Percentiles rank a stretch among this genome's conserved stretches.
These are phyloP conservation scores for Idaea aversata DNA, from an alignment of 2,888 invertebrate genomes.

Conservation along the genomic window DNA sequence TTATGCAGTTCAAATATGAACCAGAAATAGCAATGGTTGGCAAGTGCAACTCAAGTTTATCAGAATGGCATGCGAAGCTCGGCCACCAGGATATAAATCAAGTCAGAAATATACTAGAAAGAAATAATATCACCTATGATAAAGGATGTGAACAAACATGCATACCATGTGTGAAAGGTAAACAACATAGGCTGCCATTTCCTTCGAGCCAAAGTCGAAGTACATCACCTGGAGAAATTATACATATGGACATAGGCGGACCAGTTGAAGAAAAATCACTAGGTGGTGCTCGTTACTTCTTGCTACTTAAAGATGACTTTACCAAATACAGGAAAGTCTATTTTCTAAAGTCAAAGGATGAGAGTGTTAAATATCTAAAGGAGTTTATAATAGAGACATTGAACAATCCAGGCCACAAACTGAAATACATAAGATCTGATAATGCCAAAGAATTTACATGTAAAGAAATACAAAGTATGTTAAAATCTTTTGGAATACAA, in stretches of 20 bases:
- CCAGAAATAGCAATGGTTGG: slow-evolving; percentile 5
- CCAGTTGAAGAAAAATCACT: slow-evolving; percentile 29
- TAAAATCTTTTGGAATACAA: slow-evolving; percentile 28
- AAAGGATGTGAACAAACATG: too few relatives aligned
- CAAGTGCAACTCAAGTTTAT: slow-evolving; percentile 12
- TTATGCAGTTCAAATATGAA: slow-evolving; percentile 25
- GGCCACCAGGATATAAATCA: slow-evolving; percentile 25
- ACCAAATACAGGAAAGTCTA: slow-evolving; percentile 23
- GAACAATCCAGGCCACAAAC: slow-evolving; percentile 33
- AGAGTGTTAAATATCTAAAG: slow-evolving; percentile 14
- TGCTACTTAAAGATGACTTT: slow-evolving; percentile 33
- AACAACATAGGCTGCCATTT: too few relatives aligned
- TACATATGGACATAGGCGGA: slow-evolving; percentile 31
- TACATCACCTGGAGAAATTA: slow-evolving; percentile 23
- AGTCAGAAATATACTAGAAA: slow-evolving; percentile 18
- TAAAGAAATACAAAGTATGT: slow-evolving; percentile 26
- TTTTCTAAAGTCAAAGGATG: slow-evolving; percentile 22
- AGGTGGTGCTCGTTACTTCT: slow-evolving; percentile 29
- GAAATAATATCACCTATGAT: too few relatives aligned
- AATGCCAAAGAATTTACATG: slow-evolving; percentile 40
- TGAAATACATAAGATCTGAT: slow-evolving; percentile 33
- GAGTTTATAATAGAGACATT: slow-evolving; percentile 28
- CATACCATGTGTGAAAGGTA: too few relatives aligned
- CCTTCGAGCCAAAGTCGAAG: too few relatives aligned
- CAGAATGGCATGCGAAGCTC: slow-evolving; percentile 25